These are phyloP conservation scores for Hypomecis atomaria DNA, from an alignment of 2,888 invertebrate genomes.

Conservation along the genomic window DNA sequence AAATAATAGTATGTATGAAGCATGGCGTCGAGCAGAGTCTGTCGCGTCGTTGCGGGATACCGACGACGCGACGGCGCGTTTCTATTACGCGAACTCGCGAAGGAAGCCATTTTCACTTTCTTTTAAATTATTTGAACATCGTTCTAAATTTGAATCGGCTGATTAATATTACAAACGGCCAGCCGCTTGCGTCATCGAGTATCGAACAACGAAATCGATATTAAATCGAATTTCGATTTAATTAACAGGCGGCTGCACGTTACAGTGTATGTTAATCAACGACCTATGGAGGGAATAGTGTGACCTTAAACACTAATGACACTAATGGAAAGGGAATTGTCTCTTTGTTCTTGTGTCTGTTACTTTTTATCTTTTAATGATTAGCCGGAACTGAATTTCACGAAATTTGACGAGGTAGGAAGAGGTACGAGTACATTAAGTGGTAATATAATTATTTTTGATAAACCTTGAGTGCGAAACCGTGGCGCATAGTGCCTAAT, in stretches of 20 bases:
- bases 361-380: too few relatives aligned
- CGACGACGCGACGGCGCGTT: conserved; percentile 23
- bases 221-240: conserved; percentile 41
- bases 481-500: too few relatives aligned
- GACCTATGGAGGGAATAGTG: conserved; percentile 1
- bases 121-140: conserved; percentile 70
- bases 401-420: too few relatives aligned
- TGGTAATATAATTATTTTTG: too few relatives aligned
- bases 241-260: conserved; percentile 24
- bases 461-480: too few relatives aligned
- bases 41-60: conserved; percentile 19
- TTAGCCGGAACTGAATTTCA: too few relatives aligned
- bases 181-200: conserved; percentile 55
- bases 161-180: conserved; percentile 64
- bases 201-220: conserved; percentile 48
- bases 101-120: conserved; percentile 77
- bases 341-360: neutral
- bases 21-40: conserved; percentile 1
- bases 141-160: conserved; percentile 64
- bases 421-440: too few relatives aligned
- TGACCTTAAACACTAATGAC: neutral
- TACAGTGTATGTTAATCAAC: conserved; percentile 6
- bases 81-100: conserved; percentile 44
- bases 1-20: conserved; percentile 4
- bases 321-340: neutral